Evolutionary conservation across 1,140 invertebrate species (phyloP).

Genomic region (Euwallacea similis): DNA sequence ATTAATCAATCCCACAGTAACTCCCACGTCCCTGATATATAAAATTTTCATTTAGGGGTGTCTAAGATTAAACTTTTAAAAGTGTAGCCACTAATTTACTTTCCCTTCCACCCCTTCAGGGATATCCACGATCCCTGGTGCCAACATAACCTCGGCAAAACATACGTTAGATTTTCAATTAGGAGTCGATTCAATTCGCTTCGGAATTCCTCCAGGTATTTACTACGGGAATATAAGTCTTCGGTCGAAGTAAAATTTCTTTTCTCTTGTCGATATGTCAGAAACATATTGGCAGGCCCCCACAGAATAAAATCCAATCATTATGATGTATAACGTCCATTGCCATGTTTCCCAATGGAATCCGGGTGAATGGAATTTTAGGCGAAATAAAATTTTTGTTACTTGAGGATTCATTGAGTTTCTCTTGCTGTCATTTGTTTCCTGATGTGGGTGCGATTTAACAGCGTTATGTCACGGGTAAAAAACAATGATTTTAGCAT

Average conservation of each 20-base stretch:
- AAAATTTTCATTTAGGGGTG: too few species aligned
- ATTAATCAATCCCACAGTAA: too few species aligned
- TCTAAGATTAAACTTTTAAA: too few species aligned
- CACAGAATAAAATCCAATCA: conserved; percentile 35
- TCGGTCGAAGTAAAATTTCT: conserved; percentile 22
- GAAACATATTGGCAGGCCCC: conserved; percentile 33
- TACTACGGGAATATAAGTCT: conserved; percentile 24
- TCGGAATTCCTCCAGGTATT: conserved; percentile 26
- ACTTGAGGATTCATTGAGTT: conserved; percentile 7
- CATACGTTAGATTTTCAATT: too few species aligned
- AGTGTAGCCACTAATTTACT: too few species aligned
- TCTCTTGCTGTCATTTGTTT: neutral
- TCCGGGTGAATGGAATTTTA: conserved; percentile 19
- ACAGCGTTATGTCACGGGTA: too few species aligned
- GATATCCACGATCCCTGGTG: too few species aligned
- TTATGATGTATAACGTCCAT: conserved; percentile 36
- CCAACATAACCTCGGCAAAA: too few species aligned
- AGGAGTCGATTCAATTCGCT: conserved; percentile 21
- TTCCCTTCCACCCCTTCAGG: too few species aligned
- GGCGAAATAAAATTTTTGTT: conserved; percentile 23
- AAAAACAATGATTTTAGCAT: too few species aligned
- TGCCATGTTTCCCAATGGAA: conserved; percentile 24
- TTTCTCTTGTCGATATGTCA: conserved; percentile 32
- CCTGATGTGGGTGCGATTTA: too few species aligned
- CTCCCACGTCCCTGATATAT: too few species aligned